phyloP scores from a whole-genome alignment of 2,113 vertebrate genomes.

The Vidua macroura region DNA sequence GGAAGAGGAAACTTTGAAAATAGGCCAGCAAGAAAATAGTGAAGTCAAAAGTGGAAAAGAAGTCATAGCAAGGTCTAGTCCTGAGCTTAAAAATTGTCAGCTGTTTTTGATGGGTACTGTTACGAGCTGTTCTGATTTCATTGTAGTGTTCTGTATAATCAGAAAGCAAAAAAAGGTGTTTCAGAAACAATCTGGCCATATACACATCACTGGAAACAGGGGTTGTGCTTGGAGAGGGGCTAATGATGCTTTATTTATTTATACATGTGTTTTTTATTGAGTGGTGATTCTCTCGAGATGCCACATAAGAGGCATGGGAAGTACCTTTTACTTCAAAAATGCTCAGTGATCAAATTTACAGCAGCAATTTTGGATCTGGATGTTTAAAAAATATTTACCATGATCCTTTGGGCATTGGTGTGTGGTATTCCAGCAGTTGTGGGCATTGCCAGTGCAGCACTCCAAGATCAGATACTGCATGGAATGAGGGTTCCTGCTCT shows the following conservation, averaged over 20 bases:
- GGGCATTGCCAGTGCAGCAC: neutral
- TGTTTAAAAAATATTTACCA: neutral
- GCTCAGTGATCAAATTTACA: neutral
- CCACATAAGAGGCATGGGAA: neutral
- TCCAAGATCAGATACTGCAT: rapidly evolving
- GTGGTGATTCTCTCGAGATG: rapidly evolving
- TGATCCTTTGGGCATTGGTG: neutral
- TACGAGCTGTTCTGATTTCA: neutral
- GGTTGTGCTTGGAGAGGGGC: neutral
- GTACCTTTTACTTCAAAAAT: neutral
- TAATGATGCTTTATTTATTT: neutral
- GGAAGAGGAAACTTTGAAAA: neutral
- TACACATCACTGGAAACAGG: neutral
- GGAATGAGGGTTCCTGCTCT: neutral
- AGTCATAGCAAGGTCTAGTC: neutral
- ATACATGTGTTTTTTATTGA: neutral
- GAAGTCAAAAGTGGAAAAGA: neutral
- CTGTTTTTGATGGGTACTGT: neutral
- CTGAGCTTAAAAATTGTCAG: neutral
- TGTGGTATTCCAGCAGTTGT: neutral
- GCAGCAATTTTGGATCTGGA: neutral
- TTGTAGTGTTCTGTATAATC: neutral
- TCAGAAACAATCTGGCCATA: neutral
- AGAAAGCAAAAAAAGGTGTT: neutral
- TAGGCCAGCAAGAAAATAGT: neutral